phyloP scores from a whole-genome alignment of 2,888 invertebrate species.

The Calameuta filiformis region DNA sequence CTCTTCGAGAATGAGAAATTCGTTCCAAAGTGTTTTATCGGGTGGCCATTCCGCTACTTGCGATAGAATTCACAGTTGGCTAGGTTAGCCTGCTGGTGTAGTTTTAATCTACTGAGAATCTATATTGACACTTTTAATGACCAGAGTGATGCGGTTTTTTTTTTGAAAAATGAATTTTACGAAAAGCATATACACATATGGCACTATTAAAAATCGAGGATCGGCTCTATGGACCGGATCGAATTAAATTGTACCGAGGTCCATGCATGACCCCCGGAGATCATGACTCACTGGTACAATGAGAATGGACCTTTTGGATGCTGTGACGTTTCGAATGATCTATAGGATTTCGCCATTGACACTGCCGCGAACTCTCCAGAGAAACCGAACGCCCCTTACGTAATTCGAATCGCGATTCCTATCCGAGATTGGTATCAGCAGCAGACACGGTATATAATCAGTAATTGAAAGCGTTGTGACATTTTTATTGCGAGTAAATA shows the following conservation, averaged over 20 bases:
- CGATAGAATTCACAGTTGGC: slow-evolving; percentile 6
- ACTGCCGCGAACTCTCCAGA: not conserved
- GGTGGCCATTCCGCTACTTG: not conserved
- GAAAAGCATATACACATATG: not conserved
- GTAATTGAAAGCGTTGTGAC: not conserved
- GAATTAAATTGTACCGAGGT: not conserved
- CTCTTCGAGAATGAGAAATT: not conserved
- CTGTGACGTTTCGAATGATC: not conserved
- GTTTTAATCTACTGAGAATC: not conserved
- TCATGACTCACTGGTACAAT: not conserved
- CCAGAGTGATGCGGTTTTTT: not conserved
- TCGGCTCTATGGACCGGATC: not conserved
- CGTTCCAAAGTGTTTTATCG: slow-evolving; percentile 1
- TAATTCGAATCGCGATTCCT: not conserved
- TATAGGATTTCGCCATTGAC: not conserved
- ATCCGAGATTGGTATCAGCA: not conserved
- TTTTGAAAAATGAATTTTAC: not conserved
- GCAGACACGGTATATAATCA: not conserved
- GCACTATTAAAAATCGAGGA: not conserved
- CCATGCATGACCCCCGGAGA: not conserved
- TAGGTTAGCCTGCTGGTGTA: not conserved
- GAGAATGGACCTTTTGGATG: not conserved
- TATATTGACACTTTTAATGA: not conserved
- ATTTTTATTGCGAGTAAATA: not conserved
- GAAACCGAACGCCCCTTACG: not conserved